phyloP scores from a whole-genome alignment of 1,140 invertebrate species.

The Macrobrachium nipponense region DNA sequence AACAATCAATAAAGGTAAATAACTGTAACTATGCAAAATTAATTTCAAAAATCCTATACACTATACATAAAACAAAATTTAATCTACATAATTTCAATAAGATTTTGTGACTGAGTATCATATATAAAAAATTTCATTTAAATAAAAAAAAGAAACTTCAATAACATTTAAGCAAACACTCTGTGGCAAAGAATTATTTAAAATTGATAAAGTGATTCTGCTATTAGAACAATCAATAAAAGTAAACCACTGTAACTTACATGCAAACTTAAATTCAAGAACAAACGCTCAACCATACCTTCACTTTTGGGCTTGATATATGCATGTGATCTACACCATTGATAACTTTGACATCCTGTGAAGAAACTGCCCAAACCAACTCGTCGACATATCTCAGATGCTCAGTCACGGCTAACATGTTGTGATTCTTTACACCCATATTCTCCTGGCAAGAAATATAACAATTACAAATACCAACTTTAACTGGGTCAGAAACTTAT shows the following conservation, averaged over 20 bases:
- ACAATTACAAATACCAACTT: not conserved
- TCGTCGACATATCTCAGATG: slow-evolving; percentile 21
- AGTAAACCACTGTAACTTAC: not conserved
- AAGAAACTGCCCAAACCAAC: slow-evolving; percentile 35
- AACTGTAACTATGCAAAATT: not conserved
- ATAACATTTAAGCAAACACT: too few relatives aligned
- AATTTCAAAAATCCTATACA: too few relatives aligned
- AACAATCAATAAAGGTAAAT: too few relatives aligned
- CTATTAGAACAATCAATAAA: too few relatives aligned
- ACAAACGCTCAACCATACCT: slow-evolving; percentile 10
- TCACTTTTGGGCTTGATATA: slow-evolving; percentile 23
- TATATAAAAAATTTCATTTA: too few relatives aligned
- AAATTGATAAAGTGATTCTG: too few relatives aligned
- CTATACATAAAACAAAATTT: too few relatives aligned
- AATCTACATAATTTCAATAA: too few relatives aligned
- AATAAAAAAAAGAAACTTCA: too few relatives aligned
- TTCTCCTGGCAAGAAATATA: not conserved
- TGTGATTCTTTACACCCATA: slow-evolving; percentile 24
- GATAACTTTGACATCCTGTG: slow-evolving; percentile 9
- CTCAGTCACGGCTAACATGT: slow-evolving; percentile 36
- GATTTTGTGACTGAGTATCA: too few relatives aligned
- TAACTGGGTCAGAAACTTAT: not conserved
- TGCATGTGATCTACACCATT: slow-evolving; percentile 23
- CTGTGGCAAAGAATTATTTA: too few relatives aligned
- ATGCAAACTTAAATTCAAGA: not conserved